Evolutionary conservation across 2,113 vertebrate genomes (phyloP), one percentile per base, ranked within the genome.

Genomic region (Dolichallabes microphthalmus): DNA sequence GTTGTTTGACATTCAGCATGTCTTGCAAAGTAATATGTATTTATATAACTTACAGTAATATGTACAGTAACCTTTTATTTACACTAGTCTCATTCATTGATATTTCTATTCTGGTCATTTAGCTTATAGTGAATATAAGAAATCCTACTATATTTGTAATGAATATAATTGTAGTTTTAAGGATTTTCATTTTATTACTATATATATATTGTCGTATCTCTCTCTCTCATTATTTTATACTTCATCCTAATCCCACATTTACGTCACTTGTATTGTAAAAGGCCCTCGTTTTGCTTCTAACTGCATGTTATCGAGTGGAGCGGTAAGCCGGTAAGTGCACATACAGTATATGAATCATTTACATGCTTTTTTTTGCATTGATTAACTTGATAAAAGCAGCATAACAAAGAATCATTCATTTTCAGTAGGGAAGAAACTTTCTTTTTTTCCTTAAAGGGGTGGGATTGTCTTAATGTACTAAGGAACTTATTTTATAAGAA

Each of bases 351-450:
- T 85, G 92, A 93, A 95, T 92, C 85, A 87, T 85, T 82, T 91
- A 93, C 94, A 94, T 95, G 94, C 94, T 91, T 91, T 85, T 60
- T 63, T 73, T 69, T 91, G 91, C 91, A 92, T 93, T 92, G 88
- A 88, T 92, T 93, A 93, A 52, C 87, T 92, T 91, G 83, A 92
- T 88, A 90, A 90, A 95, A 94, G 94, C 93, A 95, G 94, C 93
- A 94, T 92, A 87, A 89, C 91, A 90, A 89, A 79, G 85, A 45
- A 89, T 92, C 88, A 92, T 94, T 94, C 89, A 73, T 93, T 90
- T 93, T 87, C 91, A 90, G 78, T 71, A 82, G 30, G 53, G 55
- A 35, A 89, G 90, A 91, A 92, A 75, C 50, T 80, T 90, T 88
- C 85, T 86, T 91, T 80, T 86, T 69, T 71, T 73, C 6, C 71